A percentile compares a stretch with the other conserved stretches of the same genome.
These are phyloP conservation scores for Charanyca ferruginea DNA, from an alignment of 2,888 invertebrate genomes.

Conservation along the genomic window DNA sequence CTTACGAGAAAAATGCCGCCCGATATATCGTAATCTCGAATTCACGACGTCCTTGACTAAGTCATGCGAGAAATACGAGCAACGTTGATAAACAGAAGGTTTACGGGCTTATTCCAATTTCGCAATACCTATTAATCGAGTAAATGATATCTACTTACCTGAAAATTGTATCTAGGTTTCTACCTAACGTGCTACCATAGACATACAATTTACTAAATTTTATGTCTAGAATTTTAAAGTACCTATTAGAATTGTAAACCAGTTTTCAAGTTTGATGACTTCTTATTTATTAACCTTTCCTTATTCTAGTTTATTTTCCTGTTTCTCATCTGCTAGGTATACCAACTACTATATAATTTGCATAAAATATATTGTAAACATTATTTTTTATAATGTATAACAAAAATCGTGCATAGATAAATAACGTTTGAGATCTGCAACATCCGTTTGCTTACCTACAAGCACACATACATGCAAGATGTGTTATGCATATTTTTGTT, in stretches of 20 bases:
- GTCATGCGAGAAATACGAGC: slow-evolving; percentile 16
- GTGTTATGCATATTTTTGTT: no score
- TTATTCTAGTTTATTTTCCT: neutral
- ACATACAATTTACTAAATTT: neutral
- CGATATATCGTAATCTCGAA: slow-evolving; percentile 21
- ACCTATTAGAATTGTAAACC: neutral
- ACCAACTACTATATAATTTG: no score
- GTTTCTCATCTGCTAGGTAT: neutral
- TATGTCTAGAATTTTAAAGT: neutral
- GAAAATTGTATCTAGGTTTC: no score
- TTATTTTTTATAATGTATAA: no score
- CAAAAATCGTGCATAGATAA: no score
- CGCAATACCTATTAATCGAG: neutral
- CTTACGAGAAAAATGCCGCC: slow-evolving; percentile 16
- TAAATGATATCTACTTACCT: neutral
- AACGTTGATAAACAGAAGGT: slow-evolving; percentile 8
- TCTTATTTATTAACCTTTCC: neutral
- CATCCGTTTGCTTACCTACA: no score
- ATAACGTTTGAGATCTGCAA: no score
- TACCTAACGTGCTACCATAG: no score
- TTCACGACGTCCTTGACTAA: slow-evolving; percentile 21
- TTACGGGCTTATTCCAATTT: slow-evolving; percentile 17
- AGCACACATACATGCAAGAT: no score
- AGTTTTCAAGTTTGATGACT: neutral
- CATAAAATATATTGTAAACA: neutral